These are phyloP conservation scores for Chrysotoxum bicinctum DNA, from an alignment of 2,888 invertebrate genomes.

Conservation along the genomic window DNA sequence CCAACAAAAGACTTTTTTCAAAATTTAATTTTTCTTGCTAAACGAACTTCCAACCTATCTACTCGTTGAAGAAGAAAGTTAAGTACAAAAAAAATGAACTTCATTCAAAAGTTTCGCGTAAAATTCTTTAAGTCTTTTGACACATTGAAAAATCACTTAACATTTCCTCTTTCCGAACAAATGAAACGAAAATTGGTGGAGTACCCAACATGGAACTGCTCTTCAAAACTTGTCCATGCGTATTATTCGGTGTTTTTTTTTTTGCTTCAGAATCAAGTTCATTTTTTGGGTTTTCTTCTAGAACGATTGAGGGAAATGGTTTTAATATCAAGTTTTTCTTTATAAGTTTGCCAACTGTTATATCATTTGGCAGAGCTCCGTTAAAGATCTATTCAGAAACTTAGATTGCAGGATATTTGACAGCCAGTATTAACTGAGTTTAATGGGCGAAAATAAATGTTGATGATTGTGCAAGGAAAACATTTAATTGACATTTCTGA, in stretches of 20 bases:
- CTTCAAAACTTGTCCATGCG: slow-evolving; percentile 31
- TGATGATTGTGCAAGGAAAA: no score
- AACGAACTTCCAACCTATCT: slow-evolving; percentile 21
- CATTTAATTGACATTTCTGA: no score
- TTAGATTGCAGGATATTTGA: background rate
- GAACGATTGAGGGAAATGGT: background rate
- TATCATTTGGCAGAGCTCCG: background rate
- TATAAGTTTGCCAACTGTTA: background rate
- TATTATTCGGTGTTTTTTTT: slow-evolving; percentile 6
- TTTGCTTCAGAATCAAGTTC: background rate
- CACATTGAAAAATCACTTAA: slow-evolving; percentile 68
- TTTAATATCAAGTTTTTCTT: slow-evolving; percentile 12
- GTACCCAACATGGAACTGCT: slow-evolving; percentile 28
- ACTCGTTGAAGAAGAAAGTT: slow-evolving; percentile 6
- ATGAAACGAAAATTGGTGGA: slow-evolving; percentile 60
- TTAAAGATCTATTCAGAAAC: background rate
- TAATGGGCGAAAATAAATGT: no score
- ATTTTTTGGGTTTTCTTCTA: background rate
- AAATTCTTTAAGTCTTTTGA: slow-evolving; percentile 62
- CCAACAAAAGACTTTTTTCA: slow-evolving; percentile 4
- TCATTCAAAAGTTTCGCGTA: slow-evolving; percentile 47
- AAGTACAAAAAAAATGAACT: slow-evolving; percentile 18
- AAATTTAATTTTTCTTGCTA: slow-evolving; percentile 1
- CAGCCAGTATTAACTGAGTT: background rate
- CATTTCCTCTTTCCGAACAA: slow-evolving; percentile 60